These are phyloP conservation scores for Listrodromus nycthemerus DNA, from an alignment of 2,888 invertebrate species.

Conservation along the genomic window DNA sequence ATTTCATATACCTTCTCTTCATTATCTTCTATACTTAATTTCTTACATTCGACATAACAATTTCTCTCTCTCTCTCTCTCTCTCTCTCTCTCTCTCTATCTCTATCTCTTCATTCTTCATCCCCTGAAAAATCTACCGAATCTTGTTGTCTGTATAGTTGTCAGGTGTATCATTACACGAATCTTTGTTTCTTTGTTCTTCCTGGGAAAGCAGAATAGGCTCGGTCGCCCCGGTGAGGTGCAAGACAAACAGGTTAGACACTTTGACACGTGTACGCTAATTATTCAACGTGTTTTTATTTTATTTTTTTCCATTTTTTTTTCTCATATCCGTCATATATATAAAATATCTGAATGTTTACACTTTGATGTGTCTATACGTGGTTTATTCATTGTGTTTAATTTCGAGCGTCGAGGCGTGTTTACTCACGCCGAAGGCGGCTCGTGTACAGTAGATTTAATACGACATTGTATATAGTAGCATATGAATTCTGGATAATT, in stretches of 20 bases:
- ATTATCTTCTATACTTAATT: conserved; percentile 73
- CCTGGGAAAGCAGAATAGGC: conserved; percentile 88
- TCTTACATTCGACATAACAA: conserved; percentile 63
- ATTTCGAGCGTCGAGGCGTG: conserved; percentile 48
- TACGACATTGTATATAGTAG: conserved; percentile 57
- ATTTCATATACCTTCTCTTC: conserved; percentile 64
- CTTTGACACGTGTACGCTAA: conserved; percentile 60
- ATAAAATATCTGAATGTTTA: conserved; percentile 47
- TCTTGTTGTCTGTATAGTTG: neutral
- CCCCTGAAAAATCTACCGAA: neutral
- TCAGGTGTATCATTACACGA: conserved; percentile 34
- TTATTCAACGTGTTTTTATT: conserved; percentile 51
- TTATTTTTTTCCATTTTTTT: conserved; percentile 9
- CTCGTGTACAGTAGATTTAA: conserved; percentile 64
- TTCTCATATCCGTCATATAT: conserved; percentile 6
- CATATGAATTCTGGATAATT: conserved; percentile 4
- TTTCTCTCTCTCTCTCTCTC: conserved; percentile 4
- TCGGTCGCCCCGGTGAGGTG: conserved; percentile 93
- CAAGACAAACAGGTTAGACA: conserved; percentile 90
- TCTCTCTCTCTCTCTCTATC: conserved; percentile 2
- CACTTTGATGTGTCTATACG: conserved; percentile 50
- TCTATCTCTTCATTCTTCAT: conserved; percentile 8
- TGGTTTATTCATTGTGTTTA: conserved; percentile 57
- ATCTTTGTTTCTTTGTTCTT: conserved; percentile 78
- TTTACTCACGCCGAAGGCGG: neutral